phyloP scores from a whole-genome alignment of 2,113 vertebrate species.

The Otis tarda region DNA sequence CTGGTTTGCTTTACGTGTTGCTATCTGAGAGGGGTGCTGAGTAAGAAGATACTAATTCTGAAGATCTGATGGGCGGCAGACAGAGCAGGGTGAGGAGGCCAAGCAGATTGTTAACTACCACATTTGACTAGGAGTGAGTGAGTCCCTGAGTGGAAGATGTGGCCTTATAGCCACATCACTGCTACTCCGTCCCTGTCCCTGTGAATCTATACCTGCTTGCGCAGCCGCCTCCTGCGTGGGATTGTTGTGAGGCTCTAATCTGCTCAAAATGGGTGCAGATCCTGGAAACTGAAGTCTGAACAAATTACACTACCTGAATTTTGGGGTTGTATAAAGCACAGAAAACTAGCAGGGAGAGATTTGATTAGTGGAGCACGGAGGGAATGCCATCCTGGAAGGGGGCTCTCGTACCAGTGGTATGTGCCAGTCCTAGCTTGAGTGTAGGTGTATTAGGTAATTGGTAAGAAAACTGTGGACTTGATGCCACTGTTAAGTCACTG shows the following conservation, averaged over 20 bases:
- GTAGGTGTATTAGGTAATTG: not conserved
- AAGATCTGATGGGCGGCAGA: not conserved
- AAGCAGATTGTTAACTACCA: not conserved
- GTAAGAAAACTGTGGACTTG: not conserved
- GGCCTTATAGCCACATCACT: not conserved
- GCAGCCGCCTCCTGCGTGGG: not conserved
- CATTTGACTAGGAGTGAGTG: not conserved
- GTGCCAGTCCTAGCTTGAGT: not conserved
- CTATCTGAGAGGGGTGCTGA: not conserved
- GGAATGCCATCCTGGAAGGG: not conserved
- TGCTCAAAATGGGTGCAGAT: not conserved
- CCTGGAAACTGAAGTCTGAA: not conserved
- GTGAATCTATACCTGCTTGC: not conserved
- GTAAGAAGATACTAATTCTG: not conserved
- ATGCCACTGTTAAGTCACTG: not conserved
- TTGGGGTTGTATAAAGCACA: not conserved
- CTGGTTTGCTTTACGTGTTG: not conserved
- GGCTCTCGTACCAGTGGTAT: fast-evolving
- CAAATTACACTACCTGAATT: not conserved
- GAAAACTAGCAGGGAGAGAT: not conserved
- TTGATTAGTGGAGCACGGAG: not conserved
- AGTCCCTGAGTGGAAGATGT: not conserved
- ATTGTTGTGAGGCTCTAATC: not conserved
- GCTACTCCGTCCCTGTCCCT: not conserved
- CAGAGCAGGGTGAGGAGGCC: not conserved